Evolutionary conservation across 2,113 vertebrate genomes (phyloP), one percentile per base, ranked within the genome.

Genomic region (Manacus vitellinus): DNA sequence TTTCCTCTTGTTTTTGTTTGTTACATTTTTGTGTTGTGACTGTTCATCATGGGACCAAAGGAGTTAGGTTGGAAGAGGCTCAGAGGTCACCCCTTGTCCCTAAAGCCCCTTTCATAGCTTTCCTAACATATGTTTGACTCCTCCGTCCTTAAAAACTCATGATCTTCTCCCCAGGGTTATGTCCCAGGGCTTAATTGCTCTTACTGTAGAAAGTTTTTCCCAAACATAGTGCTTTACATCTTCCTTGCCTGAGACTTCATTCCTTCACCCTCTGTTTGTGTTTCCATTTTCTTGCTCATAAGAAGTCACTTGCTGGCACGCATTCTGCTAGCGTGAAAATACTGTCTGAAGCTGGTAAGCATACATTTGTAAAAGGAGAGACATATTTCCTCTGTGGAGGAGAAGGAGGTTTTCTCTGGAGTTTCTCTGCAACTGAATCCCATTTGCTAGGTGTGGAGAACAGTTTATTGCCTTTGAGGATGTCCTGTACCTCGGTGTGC

Each of bases 11-110:
- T 30, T 85, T 93, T 88, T 96, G 90, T 93, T 93, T 90, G 11
- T 83, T 85, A 71, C 82, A 92, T 95, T 93, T 93, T 94, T 93
- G 35, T 79, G 78, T 54, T 84, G 72, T 96, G 88, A 88, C 79
- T 92, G 31, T 92, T 47, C 47, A 49, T 91, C 84, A 49, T 8
- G 89, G 70, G 73, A 92, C 89, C 25, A 12, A 63, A 94, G 84
- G 49, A 95, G 30, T 49, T 92, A 86, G 79, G 47, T 10, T 84
- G 51, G n/a, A 88, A 82, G 80, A 92, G 37, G 24, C 30, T 88
- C 8, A 27, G 78, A 86, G 67, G n/a, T 92, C 46, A 67, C 39
- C 39, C 35, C 56, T 67, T 91, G 39, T 49, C 61, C 39, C 10
- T 85, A 41, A 88, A 88, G 12, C 37, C 80, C 41, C 24, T 78